These are phyloP conservation scores for Diloba caeruleocephala DNA, from an alignment of 2,888 invertebrate genomes.

Conservation along the genomic window DNA sequence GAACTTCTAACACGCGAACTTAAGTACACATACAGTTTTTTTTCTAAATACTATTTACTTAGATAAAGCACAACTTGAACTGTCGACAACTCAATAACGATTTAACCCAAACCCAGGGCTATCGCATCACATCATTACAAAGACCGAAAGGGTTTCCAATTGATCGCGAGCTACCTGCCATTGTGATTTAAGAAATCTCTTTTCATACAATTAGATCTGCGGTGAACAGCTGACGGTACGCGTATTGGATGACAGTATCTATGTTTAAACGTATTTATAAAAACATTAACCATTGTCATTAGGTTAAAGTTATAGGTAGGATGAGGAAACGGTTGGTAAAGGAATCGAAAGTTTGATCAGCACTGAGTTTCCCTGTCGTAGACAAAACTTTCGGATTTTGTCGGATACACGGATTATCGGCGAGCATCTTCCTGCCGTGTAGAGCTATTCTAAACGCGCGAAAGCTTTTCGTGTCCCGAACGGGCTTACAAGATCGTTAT, in stretches of 20 bases:
- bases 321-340: constrained; percentile 11
- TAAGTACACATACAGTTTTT: too few species aligned
- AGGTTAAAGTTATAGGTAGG: too few species aligned
- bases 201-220: constrained; percentile 26
- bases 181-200: constrained; percentile 6
- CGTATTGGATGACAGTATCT: constrained; percentile 46
- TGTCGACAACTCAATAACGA: neutral
- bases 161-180: constrained; percentile 28
- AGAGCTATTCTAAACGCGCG: too few species aligned
- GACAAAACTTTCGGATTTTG: constrained; percentile 25
- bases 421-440: too few species aligned
- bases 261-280: neutral
- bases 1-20: too few species aligned
- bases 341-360: constrained; percentile 27
- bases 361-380: constrained; percentile 24
- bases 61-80: neutral
- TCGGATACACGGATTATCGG: too few species aligned
- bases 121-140: neutral
- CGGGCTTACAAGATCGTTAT: too few species aligned
- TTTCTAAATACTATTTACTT: neutral
- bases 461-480: too few species aligned
- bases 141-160: constrained; percentile 35
- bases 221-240: constrained; percentile 30
- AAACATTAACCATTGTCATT: neutral
- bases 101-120: neutral